Base-by-base conservation (phyloP, 2,113 vertebrate genomes). In the Alexandromys fortis region DNA sequence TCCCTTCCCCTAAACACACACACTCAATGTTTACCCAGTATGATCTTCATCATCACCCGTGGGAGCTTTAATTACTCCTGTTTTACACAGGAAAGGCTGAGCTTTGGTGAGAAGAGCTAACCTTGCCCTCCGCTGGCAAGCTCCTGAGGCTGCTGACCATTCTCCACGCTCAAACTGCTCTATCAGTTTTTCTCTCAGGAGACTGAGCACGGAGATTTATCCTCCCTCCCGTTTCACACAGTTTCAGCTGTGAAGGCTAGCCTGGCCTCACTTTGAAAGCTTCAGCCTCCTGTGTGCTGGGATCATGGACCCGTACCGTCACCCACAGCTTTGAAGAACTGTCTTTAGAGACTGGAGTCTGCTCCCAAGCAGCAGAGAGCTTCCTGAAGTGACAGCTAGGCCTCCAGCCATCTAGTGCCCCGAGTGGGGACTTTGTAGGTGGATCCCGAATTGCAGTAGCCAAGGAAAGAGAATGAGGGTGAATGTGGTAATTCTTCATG, bases 41-140 rank as follows among this genome's bases (percentile, higher is more conserved):
- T 79, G 63, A 85, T 94, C 42, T 76, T 30, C n/a, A 72, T 45
- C 55, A 88, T 93, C 96, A 83, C 58, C 76, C 79, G 12, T 33
- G 26, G 81, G 45, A 85, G 58, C 19, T 65, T 3, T 73, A 85
- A 92, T 79, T 85, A 82, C 73, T 89, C 86, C 94, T 61, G 79
- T 47, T 92, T 97, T 76, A 94, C 47, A 85, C 68, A 78, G 55
- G 90, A 83, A 95, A 91, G 76, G 28, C 42, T 22, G 30, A 92
- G 22, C 67, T 55, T 83, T 87, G 70, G 17, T 83, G 85, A 94
- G 75, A 93, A 91, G 63, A 86, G 49, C 67, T 68, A 42, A 75
- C 30, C n/a, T 61, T 58, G 9, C 7, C 38, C 4, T n/a, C 52
- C 42, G 68, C 78, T 65, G 35, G 49, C 77, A 81, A 89, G 42